Conservation (phyloP, 2,113 vertebrate genomes). For the Rhynchopsitta pachyrhyncha region DNA sequence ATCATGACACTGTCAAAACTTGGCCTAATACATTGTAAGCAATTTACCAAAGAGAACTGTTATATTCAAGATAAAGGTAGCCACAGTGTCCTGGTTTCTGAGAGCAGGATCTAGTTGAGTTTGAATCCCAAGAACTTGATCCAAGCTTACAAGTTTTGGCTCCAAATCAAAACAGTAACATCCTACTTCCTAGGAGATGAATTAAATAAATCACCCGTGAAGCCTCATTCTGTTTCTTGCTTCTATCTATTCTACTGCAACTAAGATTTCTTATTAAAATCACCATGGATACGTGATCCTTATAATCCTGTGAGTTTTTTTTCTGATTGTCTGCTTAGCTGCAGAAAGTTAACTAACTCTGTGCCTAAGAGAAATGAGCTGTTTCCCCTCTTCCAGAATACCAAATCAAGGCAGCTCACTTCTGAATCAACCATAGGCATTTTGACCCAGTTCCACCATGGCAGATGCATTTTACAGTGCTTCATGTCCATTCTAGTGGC, state of each 20-base stretch:
- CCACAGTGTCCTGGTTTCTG: neutral
- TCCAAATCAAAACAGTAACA: constrained; percentile 26
- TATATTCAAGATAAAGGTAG: neutral
- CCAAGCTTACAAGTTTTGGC: constrained; percentile 42
- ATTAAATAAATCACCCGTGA: constrained; percentile 38
- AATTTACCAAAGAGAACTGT: neutral
- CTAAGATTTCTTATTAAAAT: constrained; percentile 64
- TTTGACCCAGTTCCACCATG: neutral
- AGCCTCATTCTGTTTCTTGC: constrained; percentile 35
- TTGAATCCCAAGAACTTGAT: constrained; percentile 19
- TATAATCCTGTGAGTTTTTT: constrained; percentile 40
- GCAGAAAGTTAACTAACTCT: constrained; percentile 27
- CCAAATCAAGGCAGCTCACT: neutral
- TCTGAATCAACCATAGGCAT: accelerated
- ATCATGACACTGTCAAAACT: neutral
- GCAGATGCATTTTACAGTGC: neutral
- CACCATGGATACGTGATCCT: constrained; percentile 61
- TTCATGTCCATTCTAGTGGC: neutral
- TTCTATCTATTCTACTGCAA: constrained; percentile 36
- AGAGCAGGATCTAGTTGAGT: neutral
- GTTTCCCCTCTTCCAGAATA: neutral
- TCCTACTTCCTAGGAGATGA: constrained; percentile 43
- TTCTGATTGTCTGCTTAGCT: constrained; percentile 27
- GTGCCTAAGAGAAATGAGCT: neutral
- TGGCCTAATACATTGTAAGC: neutral